Conservation (phyloP, 2,888 invertebrate genomes). For the Hemistola chrysoprasaria region DNA sequence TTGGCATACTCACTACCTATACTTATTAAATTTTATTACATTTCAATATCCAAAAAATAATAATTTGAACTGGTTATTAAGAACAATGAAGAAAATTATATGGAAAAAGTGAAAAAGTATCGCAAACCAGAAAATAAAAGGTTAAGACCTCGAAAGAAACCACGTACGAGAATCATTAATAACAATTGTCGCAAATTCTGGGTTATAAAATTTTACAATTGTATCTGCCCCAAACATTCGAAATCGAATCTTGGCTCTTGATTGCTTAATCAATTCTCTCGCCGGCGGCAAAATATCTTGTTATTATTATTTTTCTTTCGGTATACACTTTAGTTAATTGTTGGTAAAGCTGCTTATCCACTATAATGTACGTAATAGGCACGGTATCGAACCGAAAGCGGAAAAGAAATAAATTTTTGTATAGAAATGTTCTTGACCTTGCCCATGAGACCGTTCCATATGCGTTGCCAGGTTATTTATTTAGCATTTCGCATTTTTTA, state of each 20-base stretch:
- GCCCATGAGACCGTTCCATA: too few species aligned
- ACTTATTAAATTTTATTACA: too few species aligned
- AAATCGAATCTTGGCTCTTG: conserved; percentile 21
- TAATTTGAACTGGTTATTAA: too few species aligned
- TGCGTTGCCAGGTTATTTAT: too few species aligned
- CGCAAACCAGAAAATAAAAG: conserved; percentile 35
- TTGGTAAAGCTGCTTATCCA: too few species aligned
- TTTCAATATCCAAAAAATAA: too few species aligned
- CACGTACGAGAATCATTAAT: conserved; percentile 44
- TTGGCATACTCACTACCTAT: too few species aligned
- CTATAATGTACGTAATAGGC: too few species aligned
- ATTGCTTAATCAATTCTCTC: conserved; percentile 35
- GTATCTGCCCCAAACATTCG: conserved; percentile 24
- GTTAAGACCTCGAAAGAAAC: conserved; percentile 46
- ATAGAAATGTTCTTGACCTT: too few species aligned
- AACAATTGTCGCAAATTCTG: conserved; percentile 61
- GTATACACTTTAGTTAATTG: conserved; percentile 26
- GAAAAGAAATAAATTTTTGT: too few species aligned
- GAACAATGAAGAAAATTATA: conserved; percentile 49
- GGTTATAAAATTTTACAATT: conserved; percentile 72
- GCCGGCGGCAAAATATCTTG: conserved; percentile 16
- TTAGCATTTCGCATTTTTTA: too few species aligned
- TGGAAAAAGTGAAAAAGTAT: conserved; percentile 26
- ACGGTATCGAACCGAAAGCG: too few species aligned
- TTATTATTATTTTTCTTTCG: conserved; percentile 21